Conservation (phyloP, 1,140 invertebrate species). For the Hylaeus anthracinus region DNA sequence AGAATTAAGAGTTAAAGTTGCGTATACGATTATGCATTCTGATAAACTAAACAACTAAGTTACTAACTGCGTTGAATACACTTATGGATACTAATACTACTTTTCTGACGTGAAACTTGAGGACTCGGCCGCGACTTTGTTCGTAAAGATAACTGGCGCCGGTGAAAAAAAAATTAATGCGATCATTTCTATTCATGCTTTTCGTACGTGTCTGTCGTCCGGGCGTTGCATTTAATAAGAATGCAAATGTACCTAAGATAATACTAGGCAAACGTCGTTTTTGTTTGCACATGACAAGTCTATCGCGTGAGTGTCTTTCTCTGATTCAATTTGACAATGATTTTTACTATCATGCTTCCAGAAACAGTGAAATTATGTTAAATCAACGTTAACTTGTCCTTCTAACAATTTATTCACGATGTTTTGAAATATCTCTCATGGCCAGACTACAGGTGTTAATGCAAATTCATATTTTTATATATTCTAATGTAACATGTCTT, state of each 20-base stretch:
- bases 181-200: conserved; percentile 45
- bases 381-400: too few species aligned
- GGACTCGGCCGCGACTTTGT: neutral
- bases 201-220: conserved; percentile 25
- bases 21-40: too few species aligned
- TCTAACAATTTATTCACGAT: too few species aligned
- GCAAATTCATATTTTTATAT: too few species aligned
- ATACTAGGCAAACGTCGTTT: conserved; percentile 33
- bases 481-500: too few species aligned
- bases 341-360: too few species aligned
- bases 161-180: conserved; percentile 41
- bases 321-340: conserved; percentile 26
- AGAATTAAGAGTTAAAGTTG: too few species aligned
- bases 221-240: conserved; percentile 36
- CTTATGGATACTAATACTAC: neutral
- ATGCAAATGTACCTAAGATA: conserved; percentile 45
- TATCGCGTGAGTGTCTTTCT: neutral
- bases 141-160: conserved; percentile 7
- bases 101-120: neutral
- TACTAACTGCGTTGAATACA: neutral
- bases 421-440: too few species aligned
- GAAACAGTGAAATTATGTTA: neutral
- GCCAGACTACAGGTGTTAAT: too few species aligned
- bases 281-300: neutral
- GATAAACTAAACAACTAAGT: neutral